Percentiles rank a stretch among this genome's conserved stretches.
phyloP scores from a whole-genome alignment of 2,888 invertebrate species.

The Parascotia fuliginaria region DNA sequence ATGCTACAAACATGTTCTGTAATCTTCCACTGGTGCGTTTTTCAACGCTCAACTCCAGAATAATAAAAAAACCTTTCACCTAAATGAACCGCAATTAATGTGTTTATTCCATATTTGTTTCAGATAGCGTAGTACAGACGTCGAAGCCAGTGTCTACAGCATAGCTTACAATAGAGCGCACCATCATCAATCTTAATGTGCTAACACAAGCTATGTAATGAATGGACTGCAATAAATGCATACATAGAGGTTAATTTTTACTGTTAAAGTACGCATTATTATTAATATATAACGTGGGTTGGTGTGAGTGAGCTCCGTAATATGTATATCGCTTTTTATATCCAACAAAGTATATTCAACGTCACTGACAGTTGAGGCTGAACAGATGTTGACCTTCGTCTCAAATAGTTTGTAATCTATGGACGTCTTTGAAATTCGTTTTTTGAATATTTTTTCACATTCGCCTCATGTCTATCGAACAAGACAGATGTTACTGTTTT shows the following conservation, averaged over 20 bases:
- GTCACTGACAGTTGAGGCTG: conserved; percentile 56
- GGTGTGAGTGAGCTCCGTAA: conserved; percentile 71
- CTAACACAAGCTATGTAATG: conserved; percentile 62
- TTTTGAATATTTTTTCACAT: conserved; percentile 15
- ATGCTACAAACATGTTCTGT: too few species aligned
- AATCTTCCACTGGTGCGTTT: too few species aligned
- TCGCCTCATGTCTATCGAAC: conserved; percentile 21
- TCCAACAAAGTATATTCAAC: conserved; percentile 38
- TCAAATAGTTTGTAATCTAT: conserved; percentile 31
- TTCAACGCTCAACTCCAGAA: too few species aligned
- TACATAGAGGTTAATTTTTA: conserved; percentile 73
- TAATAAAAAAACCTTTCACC: too few species aligned
- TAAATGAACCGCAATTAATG: conserved; percentile 34
- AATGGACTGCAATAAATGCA: conserved; percentile 72
- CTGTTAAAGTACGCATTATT: conserved; percentile 68
- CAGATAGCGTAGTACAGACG: conserved; percentile 66
- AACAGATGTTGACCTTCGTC: conserved; percentile 22
- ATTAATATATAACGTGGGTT: conserved; percentile 65
- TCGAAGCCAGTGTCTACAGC: conserved; percentile 71
- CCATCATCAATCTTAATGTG: conserved; percentile 63
- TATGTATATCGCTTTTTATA: conserved; percentile 67
- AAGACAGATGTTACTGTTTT: not conserved
- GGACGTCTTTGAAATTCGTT: conserved; percentile 25
- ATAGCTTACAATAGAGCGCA: conserved; percentile 71
- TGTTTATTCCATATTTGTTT: conserved; percentile 35